Evolutionary conservation across 2,113 vertebrate species (phyloP).

Genomic region (Sorex araneus): DNA sequence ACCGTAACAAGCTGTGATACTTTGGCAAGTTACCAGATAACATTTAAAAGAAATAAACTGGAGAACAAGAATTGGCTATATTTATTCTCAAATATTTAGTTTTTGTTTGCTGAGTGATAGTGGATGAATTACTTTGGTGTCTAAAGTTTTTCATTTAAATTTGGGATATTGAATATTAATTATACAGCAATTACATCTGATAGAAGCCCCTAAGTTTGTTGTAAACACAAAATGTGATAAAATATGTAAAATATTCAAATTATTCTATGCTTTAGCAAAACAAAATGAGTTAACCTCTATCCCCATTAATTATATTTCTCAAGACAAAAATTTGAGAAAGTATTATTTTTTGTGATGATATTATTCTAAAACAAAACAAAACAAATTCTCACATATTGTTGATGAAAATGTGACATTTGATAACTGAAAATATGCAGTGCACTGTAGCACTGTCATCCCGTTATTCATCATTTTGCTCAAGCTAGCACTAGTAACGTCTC

Average conservation of each 20-base stretch:
- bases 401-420: not conserved
- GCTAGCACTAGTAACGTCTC: too few species aligned
- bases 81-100: not conserved
- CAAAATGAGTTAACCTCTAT: not conserved
- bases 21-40: not conserved
- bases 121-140: not conserved
- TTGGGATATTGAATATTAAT: not conserved
- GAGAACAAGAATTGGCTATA: not conserved
- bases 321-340: not conserved
- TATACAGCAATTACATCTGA: not conserved
- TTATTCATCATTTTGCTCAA: too few species aligned
- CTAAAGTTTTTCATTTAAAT: constrained; percentile 12
- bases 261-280: not conserved
- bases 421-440: not conserved
- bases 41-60: not conserved
- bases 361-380: not conserved
- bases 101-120: not conserved
- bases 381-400: not conserved
- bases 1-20: not conserved
- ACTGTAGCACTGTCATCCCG: too few species aligned
- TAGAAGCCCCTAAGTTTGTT: not conserved
- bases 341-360: not conserved
- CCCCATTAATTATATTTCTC: not conserved
- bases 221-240: not conserved
- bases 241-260: not conserved